Evolutionary conservation across 1,140 invertebrate genomes (phyloP), one percentile per base, ranked within the genome.

Genomic region (Apis florea): DNA sequence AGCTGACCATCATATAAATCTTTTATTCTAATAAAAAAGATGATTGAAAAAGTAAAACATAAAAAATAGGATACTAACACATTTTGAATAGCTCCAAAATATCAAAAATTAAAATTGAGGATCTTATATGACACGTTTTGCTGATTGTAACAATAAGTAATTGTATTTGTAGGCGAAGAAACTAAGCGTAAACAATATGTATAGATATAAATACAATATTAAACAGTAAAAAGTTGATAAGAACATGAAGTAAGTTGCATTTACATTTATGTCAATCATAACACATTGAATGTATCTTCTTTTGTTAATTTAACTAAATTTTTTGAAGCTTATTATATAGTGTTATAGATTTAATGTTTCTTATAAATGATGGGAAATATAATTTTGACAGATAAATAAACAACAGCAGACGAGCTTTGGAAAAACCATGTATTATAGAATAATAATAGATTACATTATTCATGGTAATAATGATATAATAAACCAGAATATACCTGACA

Each of bases 401-500:
- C 15, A 82, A 66, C 12, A 54, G 19, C n/a, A 63, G 17, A 8
- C 54, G 63, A 68, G 78, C 24, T 89, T 89, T 88, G 83, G 72
- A 87, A 91, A 90, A 90, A 91, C 83, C 82, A 74, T 86, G 73
- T 88, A 90, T 89, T 88, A 79, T 90, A 86, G 79, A 87, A 90
- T 90, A 87, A 89, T 90, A 88, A 86, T 87, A 88, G 84, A 88
- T 88, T 88, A 90, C 81, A 90, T 83, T 85, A 64, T 82, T 83
- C 54, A 53, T 82, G 79, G 67, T 85, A 84, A 83, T 89, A 86
- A 86, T 88, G 79, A 69, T 83, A 80, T 76, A 86, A 85, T 89
- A 88, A 89, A 90, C 68, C 75, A 81, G 69, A 88, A 83, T 89
- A 86, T 90, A 87, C 66, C 78, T 80, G 84, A 86, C 83, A 83